Evolutionary conservation across 2,888 invertebrate genomes (phyloP).

Genomic region (Germaria angustata): DNA sequence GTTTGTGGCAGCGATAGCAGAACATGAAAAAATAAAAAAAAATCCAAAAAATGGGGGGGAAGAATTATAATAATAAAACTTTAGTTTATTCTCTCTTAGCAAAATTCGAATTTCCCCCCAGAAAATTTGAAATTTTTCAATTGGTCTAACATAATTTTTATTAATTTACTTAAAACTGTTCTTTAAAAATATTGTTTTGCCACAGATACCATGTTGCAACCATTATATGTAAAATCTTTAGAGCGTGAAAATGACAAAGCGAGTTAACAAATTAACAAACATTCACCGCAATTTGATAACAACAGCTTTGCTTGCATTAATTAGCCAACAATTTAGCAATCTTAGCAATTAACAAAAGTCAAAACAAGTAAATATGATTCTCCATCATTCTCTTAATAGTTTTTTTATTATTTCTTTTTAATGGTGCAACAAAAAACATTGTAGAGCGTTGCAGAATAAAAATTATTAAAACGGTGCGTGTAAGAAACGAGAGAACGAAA

Average conservation of each 20-base stretch:
- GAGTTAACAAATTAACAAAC: background rate
- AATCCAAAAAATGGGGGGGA: background rate
- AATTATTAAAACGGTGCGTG: background rate
- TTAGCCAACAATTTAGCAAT: conserved; percentile 21
- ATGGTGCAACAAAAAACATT: background rate
- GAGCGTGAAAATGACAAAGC: conserved; percentile 18
- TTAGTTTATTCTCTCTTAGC: no score
- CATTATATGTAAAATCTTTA: conserved; percentile 2
- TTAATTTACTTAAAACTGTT: no score
- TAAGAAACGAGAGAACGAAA: background rate
- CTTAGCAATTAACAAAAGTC: background rate
- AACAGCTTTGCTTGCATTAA: background rate
- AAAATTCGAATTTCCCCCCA: no score
- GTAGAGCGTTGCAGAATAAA: background rate
- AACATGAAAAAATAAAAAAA: background rate
- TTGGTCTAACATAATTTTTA: no score
- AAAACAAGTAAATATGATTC: conserved; percentile 2
- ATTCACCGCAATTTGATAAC: conserved; percentile 16
- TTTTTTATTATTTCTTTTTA: background rate
- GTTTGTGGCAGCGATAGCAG: background rate
- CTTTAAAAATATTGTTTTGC: no score
- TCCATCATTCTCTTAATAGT: background rate
- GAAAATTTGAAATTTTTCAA: no score
- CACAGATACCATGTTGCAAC: background rate
- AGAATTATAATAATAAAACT: no score